A percentile compares a stretch with the other conserved stretches of the same genome.
These are phyloP conservation scores for Idris sp. DNA, from an alignment of 1,140 invertebrate genomes.

Conservation along the genomic window DNA sequence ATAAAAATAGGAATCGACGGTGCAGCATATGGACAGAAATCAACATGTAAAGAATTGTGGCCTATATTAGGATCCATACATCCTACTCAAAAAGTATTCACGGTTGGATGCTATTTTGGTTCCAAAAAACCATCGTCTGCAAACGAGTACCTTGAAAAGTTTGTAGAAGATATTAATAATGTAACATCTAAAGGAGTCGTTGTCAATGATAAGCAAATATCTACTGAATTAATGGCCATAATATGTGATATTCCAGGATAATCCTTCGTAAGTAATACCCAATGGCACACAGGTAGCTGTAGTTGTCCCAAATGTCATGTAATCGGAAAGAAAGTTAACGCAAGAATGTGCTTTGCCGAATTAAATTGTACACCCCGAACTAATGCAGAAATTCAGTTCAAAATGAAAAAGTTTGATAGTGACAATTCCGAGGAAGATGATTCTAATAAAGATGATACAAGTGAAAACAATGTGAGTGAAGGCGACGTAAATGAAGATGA, in stretches of 20 bases:
- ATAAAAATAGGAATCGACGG: constrained; percentile 11
- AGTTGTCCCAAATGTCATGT: not conserved
- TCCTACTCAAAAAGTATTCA: constrained; percentile 5
- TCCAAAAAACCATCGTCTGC: constrained; percentile 7
- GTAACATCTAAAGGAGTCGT: no score
- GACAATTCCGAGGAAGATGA: no score
- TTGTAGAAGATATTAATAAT: no score
- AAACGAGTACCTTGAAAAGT: no score
- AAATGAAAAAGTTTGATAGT: no score
- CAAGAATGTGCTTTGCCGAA: no score
- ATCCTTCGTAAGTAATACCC: not conserved
- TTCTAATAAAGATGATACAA: no score
- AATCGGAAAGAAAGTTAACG: not conserved
- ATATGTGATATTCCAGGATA: not conserved
- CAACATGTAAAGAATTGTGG: constrained; percentile 5
- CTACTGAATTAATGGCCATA: constrained; percentile 38
- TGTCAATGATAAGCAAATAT: no score
- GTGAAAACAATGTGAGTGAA: no score
- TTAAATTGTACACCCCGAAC: no score
- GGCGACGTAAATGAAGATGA: no score
- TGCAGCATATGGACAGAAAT: constrained; percentile 5
- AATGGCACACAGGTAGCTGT: not conserved
- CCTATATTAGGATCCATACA: constrained; percentile 20
- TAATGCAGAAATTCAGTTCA: no score
- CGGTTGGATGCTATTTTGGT: constrained; percentile 15